Percentiles rank a stretch among this genome's conserved stretches.
phyloP scores from a whole-genome alignment of 2,888 invertebrate species.

The Cephus pygmeus region DNA sequence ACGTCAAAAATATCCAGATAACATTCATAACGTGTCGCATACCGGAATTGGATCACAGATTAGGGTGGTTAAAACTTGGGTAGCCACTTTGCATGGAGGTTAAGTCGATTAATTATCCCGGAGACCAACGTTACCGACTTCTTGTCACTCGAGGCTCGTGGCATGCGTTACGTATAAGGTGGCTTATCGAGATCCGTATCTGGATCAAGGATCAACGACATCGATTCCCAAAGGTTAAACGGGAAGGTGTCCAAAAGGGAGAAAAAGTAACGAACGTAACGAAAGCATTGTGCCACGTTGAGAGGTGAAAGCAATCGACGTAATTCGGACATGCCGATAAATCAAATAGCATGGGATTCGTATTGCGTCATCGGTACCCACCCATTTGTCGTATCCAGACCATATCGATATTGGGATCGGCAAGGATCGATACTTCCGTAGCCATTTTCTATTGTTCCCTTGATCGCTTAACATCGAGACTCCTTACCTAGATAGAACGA shows the following conservation, averaged over 20 bases:
- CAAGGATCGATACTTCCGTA: not conserved
- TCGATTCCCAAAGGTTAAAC: not conserved
- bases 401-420: not conserved
- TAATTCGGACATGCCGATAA: constrained; percentile 47
- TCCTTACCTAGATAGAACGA: not conserved
- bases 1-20: not conserved
- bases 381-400: not conserved
- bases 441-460: not conserved
- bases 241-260: not conserved
- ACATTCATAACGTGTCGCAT: not conserved
- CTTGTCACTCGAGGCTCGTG: not conserved
- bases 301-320: constrained; percentile 9
- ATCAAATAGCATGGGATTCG: constrained; percentile 23
- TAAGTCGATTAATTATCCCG: not conserved
- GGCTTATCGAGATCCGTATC: not conserved
- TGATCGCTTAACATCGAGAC: not conserved
- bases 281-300: not conserved
- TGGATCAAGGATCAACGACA: not conserved
- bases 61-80: not conserved
- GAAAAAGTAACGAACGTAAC: not conserved
- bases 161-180: not conserved
- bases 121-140: not conserved
- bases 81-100: not conserved
- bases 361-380: not conserved
- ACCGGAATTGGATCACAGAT: not conserved